These are phyloP conservation scores for Lepeophtheirus salmonis DNA, from an alignment of 1,140 invertebrate species.

Conservation along the genomic window DNA sequence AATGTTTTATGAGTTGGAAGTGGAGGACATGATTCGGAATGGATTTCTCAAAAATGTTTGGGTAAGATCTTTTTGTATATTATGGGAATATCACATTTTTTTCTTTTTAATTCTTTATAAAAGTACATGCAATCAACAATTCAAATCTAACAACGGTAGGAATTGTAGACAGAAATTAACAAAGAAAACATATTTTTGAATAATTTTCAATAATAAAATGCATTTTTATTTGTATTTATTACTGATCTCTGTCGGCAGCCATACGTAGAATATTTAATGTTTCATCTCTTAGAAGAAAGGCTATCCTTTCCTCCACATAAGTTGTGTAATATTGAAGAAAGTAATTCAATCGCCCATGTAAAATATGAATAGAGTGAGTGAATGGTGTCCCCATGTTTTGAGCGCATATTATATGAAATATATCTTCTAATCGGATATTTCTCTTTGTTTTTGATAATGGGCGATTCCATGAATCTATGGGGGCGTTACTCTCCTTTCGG, in stretches of 20 bases:
- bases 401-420: background rate
- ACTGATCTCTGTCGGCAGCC: background rate
- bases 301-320: background rate
- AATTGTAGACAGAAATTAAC: no score
- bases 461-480: slow-evolving; percentile 3
- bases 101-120: no score
- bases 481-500: background rate
- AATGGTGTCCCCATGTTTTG: slow-evolving; percentile 4
- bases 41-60: background rate
- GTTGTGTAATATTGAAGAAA: slow-evolving; percentile 7
- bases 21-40: background rate
- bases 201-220: background rate
- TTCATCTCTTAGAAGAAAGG: slow-evolving; percentile 11
- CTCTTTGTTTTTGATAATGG: background rate
- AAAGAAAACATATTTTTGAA: no score
- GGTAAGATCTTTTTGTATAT: no score
- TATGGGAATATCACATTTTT: no score
- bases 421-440: slow-evolving; percentile 11
- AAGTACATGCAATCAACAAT: no score
- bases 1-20: background rate
- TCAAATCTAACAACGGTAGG: no score
- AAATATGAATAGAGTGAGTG: slow-evolving; percentile 1
- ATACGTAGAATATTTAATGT: slow-evolving; percentile 9
- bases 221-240: background rate
- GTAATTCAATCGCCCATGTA: slow-evolving; percentile 11